phyloP scores from a whole-genome alignment of 2,888 invertebrate genomes.

The Penaeus monodon region DNA sequence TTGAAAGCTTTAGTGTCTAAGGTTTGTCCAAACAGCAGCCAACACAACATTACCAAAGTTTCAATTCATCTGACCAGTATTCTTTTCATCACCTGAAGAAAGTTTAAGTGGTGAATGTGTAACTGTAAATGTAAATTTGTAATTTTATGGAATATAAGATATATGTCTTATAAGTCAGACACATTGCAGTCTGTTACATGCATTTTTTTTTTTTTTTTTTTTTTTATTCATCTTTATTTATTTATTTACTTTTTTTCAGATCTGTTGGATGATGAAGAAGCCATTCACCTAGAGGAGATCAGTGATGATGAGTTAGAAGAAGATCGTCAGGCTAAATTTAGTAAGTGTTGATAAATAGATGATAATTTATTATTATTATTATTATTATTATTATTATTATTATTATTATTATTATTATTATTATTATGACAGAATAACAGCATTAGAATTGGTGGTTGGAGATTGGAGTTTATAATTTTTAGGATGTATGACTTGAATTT shows the following conservation, averaged over 20 bases:
- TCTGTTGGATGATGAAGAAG: slow-evolving; percentile 60
- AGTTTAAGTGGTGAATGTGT: too few relatives aligned
- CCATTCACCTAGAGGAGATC: slow-evolving; percentile 63
- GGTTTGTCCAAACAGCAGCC: too few relatives aligned
- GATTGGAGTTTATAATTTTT: background rate
- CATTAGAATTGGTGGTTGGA: background rate
- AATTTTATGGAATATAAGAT: too few relatives aligned
- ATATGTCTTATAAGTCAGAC: background rate
- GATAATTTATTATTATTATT: background rate
- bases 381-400: background rate
- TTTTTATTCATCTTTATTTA: too few relatives aligned
- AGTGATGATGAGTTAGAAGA: slow-evolving; percentile 64
- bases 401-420: background rate
- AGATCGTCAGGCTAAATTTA: slow-evolving; percentile 64
- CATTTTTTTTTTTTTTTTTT: too few relatives aligned
- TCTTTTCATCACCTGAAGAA: too few relatives aligned
- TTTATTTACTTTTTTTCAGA: slow-evolving; percentile 33
- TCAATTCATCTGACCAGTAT: too few relatives aligned
- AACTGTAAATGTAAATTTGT: too few relatives aligned
- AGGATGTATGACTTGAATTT: background rate
- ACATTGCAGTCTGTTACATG: background rate
- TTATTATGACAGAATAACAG: background rate
- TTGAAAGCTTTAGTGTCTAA: too few relatives aligned
- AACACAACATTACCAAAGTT: too few relatives aligned
- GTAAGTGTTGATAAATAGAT: slow-evolving; percentile 41